phyloP scores from a whole-genome alignment of 2,888 invertebrate species.

The Apamea monoglypha region DNA sequence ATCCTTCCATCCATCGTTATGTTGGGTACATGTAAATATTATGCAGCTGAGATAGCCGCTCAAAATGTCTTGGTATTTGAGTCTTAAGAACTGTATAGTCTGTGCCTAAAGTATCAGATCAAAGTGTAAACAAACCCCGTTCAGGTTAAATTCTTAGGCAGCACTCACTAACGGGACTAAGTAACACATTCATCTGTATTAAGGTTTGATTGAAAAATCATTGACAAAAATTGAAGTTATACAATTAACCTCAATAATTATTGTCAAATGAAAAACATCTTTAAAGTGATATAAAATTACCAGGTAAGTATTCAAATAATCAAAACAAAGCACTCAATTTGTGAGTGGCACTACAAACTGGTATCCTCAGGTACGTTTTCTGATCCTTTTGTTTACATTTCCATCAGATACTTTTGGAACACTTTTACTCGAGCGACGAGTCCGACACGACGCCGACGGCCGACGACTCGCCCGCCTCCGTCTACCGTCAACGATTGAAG shows the following conservation, averaged over 20 bases:
- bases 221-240: not conserved
- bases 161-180: not conserved
- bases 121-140: not conserved
- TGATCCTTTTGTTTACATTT: not conserved
- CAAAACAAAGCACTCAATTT: not conserved
- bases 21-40: not conserved
- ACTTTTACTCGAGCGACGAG: not conserved
- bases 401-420: not conserved
- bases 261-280: not conserved
- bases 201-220: not conserved
- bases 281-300: not conserved
- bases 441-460: not conserved
- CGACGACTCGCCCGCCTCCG: not conserved
- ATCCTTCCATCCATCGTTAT: too few species aligned
- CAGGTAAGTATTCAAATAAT: not conserved
- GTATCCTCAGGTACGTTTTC: not conserved
- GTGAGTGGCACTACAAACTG: not conserved
- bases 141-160: not conserved
- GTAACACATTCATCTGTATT: not conserved
- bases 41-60: not conserved
- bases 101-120: not conserved
- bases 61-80: not conserved
- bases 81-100: not conserved
- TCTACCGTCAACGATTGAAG: constrained; percentile 11
- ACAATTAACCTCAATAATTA: not conserved